Conservation (phyloP, 2,113 vertebrate genomes). For the Eonycteris spelaea region DNA sequence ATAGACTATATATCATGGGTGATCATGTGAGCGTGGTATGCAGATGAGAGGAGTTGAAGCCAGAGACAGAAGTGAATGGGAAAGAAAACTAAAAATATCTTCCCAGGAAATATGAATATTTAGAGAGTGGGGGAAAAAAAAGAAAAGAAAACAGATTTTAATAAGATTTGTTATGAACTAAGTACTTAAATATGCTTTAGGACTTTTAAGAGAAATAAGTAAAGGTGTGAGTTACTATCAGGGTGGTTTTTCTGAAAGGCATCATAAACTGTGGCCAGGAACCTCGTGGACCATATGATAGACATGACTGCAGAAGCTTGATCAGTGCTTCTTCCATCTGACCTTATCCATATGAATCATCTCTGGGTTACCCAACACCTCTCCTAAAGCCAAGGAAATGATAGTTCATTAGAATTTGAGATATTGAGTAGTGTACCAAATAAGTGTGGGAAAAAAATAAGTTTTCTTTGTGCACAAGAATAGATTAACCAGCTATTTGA, state of each 20-base stretch:
- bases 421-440: not conserved
- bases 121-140: not conserved
- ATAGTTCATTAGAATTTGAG: not conserved
- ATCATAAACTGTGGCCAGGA: not conserved
- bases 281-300: not conserved
- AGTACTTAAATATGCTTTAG: not conserved
- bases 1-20: no score
- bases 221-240: not conserved
- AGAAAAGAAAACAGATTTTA: not conserved
- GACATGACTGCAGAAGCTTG: not conserved
- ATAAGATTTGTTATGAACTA: not conserved
- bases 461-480: not conserved
- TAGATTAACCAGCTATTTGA: not conserved
- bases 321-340: not conserved
- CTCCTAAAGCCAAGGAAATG: not conserved
- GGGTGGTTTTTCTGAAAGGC: not conserved
- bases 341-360: not conserved
- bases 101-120: not conserved
- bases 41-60: no score
- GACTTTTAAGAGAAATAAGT: not conserved
- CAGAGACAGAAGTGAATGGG: no score
- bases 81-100: no score
- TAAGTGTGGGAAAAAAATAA: not conserved
- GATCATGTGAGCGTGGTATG: no score
- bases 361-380: not conserved